Conservation (phyloP, 2,888 invertebrate genomes). For the Torymus tubicola region DNA sequence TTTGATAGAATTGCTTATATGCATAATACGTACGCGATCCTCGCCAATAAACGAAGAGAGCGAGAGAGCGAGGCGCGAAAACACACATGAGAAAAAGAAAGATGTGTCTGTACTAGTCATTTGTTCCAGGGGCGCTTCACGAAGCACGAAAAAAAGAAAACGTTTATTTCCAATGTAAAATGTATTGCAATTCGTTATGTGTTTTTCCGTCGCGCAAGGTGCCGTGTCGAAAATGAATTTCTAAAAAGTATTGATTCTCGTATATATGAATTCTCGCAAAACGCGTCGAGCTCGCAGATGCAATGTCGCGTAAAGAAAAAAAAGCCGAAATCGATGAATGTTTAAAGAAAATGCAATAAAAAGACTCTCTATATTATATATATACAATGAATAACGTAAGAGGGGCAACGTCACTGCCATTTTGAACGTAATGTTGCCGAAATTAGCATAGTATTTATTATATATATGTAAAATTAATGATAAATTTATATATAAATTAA, state of each 20-base stretch:
- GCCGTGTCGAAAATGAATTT: slow-evolving; percentile 36
- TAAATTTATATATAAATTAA: slow-evolving; percentile 38
- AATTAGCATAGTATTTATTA: slow-evolving; percentile 53
- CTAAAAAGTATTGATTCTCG: slow-evolving; percentile 50
- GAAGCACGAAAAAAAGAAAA: slow-evolving; percentile 36
- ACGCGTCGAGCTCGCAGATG: slow-evolving; percentile 28
- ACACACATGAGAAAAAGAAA: slow-evolving; percentile 49
- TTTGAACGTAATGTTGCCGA: slow-evolving; percentile 49
- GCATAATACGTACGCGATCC: too few relatives aligned
- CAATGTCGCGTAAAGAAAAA: slow-evolving; percentile 28
- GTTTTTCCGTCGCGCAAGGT: slow-evolving; percentile 1
- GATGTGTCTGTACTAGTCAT: slow-evolving; percentile 61
- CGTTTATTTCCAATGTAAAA: slow-evolving; percentile 44
- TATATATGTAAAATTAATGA: slow-evolving; percentile 39
- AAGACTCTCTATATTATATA: slow-evolving; percentile 42
- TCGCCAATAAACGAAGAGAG: too few relatives aligned
- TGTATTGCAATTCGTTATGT: too few relatives aligned
- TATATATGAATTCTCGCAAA: slow-evolving; percentile 23
- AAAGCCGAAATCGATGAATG: slow-evolving; percentile 31
- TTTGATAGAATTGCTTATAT: too few relatives aligned
- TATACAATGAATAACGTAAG: slow-evolving; percentile 37
- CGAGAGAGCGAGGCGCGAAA: slow-evolving; percentile 3
- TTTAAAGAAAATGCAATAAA: slow-evolving; percentile 35
- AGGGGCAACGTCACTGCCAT: slow-evolving; percentile 52
- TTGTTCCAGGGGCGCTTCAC: slow-evolving; percentile 56